Evolutionary conservation across 1,140 invertebrate species (phyloP).

Genomic region (Drosophila aff.): DNA sequence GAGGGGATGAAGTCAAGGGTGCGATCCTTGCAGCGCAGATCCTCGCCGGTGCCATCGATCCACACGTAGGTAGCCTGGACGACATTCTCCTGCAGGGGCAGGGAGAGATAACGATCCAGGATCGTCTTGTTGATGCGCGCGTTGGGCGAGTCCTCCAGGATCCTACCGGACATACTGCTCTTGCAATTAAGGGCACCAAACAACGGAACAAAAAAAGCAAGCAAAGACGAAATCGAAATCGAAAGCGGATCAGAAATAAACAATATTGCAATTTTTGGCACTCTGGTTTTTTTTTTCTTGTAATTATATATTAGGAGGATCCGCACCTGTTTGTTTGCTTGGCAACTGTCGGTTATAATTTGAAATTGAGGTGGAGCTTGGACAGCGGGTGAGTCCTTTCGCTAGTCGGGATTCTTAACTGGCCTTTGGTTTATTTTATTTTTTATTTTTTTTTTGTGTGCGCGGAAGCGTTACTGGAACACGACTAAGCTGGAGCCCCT

Average conservation of each 20-base stretch:
- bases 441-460: slow-evolving; percentile 43
- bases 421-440: neutral
- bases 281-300: slow-evolving; percentile 3
- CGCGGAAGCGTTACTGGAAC: slow-evolving; percentile 84
- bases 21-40: slow-evolving; percentile 92
- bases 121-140: slow-evolving; percentile 88
- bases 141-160: slow-evolving; percentile 86
- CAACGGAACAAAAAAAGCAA: slow-evolving; percentile 19
- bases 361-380: neutral
- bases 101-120: slow-evolving; percentile 89
- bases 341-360: neutral
- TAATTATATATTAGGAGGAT: neutral
- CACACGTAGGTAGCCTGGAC: slow-evolving; percentile 93
- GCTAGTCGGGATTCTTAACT: slow-evolving; percentile 1
- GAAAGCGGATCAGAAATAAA: slow-evolving; percentile 41
- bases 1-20: slow-evolving; percentile 91
- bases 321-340: slow-evolving; percentile 31
- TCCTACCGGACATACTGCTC: slow-evolving; percentile 78
- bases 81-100: slow-evolving; percentile 89
- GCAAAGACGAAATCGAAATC: neutral
- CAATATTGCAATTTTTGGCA: slow-evolving; percentile 36
- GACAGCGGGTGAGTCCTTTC: slow-evolving; percentile 22
- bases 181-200: slow-evolving; percentile 30
- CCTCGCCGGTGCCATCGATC: slow-evolving; percentile 95
- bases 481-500: slow-evolving; percentile 80